These are phyloP conservation scores for Macrocentrus cingulum DNA, from an alignment of 1,140 invertebrate genomes.

Conservation along the genomic window DNA sequence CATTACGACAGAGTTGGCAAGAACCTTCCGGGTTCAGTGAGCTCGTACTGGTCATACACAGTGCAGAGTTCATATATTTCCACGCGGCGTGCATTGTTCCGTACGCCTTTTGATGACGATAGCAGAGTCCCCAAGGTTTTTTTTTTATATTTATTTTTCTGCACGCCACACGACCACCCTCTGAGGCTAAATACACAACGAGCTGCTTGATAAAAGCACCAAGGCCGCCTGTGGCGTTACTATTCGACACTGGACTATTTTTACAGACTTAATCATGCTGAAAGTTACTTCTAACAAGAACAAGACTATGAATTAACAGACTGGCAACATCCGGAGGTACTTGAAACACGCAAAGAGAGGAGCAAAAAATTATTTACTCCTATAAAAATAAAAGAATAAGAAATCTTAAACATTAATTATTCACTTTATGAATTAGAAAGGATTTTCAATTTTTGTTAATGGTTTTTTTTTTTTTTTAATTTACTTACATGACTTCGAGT, in stretches of 20 bases:
- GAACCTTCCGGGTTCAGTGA: background rate
- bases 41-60: background rate
- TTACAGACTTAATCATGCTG: background rate
- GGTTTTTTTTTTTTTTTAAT: background rate
- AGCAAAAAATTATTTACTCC: background rate
- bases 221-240: background rate
- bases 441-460: background rate
- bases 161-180: background rate
- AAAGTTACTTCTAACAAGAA: too few relatives aligned
- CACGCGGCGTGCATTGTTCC: background rate
- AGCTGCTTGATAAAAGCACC: background rate
- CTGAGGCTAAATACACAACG: background rate
- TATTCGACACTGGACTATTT: background rate
- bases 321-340: too few relatives aligned
- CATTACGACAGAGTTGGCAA: background rate
- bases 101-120: constrained; percentile 1
- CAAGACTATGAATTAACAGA: too few relatives aligned
- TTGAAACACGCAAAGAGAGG: too few relatives aligned
- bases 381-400: background rate
- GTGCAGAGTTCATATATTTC: background rate
- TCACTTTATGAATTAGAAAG: background rate
- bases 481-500: constrained; percentile 4
- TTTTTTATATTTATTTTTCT: background rate
- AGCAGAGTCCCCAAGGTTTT: background rate
- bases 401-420: background rate